phyloP scores from a whole-genome alignment of 2,113 vertebrate species.

The Sturnus vulgaris region DNA sequence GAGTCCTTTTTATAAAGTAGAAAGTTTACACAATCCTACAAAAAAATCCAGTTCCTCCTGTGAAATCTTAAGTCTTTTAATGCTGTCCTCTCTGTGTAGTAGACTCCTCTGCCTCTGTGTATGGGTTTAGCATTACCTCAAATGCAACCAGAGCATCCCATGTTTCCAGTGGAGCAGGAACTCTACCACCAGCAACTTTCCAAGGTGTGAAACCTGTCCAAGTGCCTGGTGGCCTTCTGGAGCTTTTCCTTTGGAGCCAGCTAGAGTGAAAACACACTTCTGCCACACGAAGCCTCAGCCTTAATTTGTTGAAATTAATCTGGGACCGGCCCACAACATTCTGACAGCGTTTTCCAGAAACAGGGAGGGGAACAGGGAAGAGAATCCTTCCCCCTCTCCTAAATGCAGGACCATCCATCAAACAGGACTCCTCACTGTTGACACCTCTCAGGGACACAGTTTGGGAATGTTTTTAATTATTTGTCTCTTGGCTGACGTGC shows the following conservation, averaged over 20 bases:
- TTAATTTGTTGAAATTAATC: neutral
- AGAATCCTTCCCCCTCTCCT: neutral
- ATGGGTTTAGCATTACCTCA: accelerated
- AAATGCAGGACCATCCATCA: neutral
- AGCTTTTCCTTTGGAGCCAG: neutral
- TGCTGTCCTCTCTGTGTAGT: neutral
- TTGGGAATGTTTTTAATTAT: neutral
- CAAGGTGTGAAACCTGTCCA: neutral
- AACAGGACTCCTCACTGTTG: neutral
- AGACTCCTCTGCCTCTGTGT: neutral
- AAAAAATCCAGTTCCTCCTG: neutral
- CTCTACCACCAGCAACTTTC: neutral
- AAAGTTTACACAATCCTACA: neutral
- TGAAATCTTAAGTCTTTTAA: neutral
- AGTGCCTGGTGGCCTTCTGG: neutral
- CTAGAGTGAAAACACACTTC: neutral
- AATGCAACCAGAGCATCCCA: neutral
- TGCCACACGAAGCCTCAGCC: accelerated
- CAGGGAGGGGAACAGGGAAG: neutral
- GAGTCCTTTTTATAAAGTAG: neutral
- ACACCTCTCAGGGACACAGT: neutral
- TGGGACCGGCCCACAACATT: neutral
- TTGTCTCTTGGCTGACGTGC: neutral
- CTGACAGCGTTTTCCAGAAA: neutral
- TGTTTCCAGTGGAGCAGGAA: neutral